Evolutionary conservation across 2,113 vertebrate genomes (phyloP).

Genomic region (Procavia capensis): DNA sequence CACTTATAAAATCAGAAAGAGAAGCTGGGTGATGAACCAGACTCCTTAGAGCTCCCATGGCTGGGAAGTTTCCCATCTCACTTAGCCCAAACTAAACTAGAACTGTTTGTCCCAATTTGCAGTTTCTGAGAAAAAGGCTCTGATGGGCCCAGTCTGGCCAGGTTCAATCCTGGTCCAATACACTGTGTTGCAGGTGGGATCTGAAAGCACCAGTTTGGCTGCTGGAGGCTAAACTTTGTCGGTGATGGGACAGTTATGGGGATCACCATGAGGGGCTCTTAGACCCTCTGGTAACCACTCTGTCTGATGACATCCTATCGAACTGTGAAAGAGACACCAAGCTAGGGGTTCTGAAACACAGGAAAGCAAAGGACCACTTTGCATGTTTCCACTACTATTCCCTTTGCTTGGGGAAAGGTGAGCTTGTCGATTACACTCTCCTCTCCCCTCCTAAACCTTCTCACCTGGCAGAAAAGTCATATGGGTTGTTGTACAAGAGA

Average conservation of each 20-base stretch:
- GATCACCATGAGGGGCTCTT: neutral
- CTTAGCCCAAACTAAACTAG: neutral
- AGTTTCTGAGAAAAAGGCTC: neutral
- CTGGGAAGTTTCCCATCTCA: neutral
- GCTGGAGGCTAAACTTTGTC: neutral
- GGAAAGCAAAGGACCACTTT: neutral
- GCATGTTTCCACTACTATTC: neutral
- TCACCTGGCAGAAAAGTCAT: constrained; percentile 7
- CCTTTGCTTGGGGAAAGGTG: neutral
- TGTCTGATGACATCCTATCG: neutral
- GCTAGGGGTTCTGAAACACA: neutral
- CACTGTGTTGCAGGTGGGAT: neutral
- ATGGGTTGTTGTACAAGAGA: neutral
- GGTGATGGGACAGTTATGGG: no score
- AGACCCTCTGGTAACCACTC: neutral
- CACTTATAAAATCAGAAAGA: neutral
- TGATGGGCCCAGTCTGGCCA: neutral
- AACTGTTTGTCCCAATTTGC: neutral
- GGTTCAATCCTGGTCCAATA: neutral
- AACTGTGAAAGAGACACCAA: neutral
- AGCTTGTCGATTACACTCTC: neutral
- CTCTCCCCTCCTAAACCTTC: neutral
- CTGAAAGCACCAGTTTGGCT: neutral
- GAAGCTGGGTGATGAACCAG: neutral
- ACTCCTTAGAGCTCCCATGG: neutral